Evolutionary conservation across 2,797 vertebrate genomes (phyloP), one percentile per base, ranked within the genome.

Genomic region (Poeciliopsis infans): DNA sequence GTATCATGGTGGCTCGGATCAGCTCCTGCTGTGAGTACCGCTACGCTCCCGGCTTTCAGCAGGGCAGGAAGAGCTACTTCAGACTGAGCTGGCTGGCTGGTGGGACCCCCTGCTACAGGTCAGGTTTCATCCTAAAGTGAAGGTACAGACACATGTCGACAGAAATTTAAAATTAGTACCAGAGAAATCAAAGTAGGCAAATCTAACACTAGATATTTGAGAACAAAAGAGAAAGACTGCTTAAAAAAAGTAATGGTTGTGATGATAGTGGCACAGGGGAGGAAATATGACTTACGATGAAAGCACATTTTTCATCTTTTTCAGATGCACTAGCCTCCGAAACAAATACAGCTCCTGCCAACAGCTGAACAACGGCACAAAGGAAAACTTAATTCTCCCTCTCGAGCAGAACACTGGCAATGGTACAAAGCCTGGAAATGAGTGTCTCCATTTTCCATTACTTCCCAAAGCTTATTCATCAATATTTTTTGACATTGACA

Each of bases 11-110:
- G 13, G 93, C 95, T 66, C 89, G 95, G 75, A 95, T 97, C 89
- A 96, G 95, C 66, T 94, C 95, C 33, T 97, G 96, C 90, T 97
- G 96, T 5, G 96, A 97, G 87, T 96, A 96, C 88, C 94, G 96
- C 78, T 96, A 96, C 18, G 85, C 85, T 36, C 95, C 94, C 0
- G 96, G 96, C 72, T 96, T 96, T 88, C 96, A 96, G 83, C 96
- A 96, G 91, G 96, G 95, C 75, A 94, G 79, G 72, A 93, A 90
- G 59, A 94, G 96, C 90, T 95, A 93, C 92, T 97, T 97, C 92
- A 90, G 93, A 74, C 76, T 97, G 72, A 83, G 85, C 0, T 93
- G 95, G 83, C 88, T 96, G 75, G 88, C 91, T 23, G 96, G 96
- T 51, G 96, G 96, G 73, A 87, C 89, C 3, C 96, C 96, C 41